Conservation (phyloP, 2,113 vertebrate genomes). For the Pantherophis guttatus region DNA sequence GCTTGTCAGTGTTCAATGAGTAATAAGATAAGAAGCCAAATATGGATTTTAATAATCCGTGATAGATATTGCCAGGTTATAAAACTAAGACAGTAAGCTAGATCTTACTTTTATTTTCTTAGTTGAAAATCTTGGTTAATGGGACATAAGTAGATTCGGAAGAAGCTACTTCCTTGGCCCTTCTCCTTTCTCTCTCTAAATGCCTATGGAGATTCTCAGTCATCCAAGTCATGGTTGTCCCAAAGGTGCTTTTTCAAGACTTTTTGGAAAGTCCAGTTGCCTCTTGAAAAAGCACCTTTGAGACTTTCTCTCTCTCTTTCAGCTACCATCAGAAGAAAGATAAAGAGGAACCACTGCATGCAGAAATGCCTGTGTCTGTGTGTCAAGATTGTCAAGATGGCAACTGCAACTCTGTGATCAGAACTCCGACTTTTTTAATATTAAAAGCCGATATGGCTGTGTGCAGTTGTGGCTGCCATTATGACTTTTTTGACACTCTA, state of each 20-base stretch:
- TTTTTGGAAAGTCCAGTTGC: too few species aligned
- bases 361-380: neutral
- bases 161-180: neutral
- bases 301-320: neutral
- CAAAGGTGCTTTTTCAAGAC: too few species aligned
- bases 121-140: neutral
- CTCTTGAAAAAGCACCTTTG: too few species aligned
- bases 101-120: neutral
- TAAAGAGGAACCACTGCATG: neutral
- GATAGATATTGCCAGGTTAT: neutral
- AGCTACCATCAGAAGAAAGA: neutral
- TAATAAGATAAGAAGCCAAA: constrained; percentile 38
- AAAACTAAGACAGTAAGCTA: neutral
- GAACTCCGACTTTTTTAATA: neutral
- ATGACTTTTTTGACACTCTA: neutral
- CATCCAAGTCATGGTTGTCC: too few species aligned
- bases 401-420: neutral
- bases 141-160: neutral
- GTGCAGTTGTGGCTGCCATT: neutral
- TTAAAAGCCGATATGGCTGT: neutral
- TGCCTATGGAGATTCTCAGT: too few species aligned
- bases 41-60: constrained; percentile 43
- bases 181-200: neutral
- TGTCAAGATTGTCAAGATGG: neutral
- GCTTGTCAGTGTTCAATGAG: constrained; percentile 47